Conservation (phyloP, 1,140 invertebrate species). For the Caenorhabditis tropicalis region DNA sequence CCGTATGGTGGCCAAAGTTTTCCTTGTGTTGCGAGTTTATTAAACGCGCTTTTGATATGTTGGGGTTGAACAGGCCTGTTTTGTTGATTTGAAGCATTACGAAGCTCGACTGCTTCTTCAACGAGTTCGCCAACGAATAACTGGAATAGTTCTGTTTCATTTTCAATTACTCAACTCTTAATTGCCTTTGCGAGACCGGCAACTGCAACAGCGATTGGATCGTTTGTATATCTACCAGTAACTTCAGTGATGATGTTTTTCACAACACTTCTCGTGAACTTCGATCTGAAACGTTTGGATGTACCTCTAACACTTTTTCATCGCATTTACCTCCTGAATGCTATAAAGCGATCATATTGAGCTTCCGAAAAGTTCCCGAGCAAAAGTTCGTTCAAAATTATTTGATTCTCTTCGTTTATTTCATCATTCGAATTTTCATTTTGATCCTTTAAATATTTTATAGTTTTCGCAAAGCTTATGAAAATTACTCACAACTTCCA, state of each 20-base stretch:
- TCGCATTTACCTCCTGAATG: constrained; percentile 40
- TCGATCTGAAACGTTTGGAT: not conserved
- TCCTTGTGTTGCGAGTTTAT: not conserved
- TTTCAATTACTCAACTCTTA: not conserved
- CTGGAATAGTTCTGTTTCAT: not conserved
- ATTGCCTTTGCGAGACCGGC: constrained; percentile 48
- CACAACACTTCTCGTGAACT: not conserved
- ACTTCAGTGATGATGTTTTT: constrained; percentile 2
- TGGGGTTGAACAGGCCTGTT: constrained; percentile 47
- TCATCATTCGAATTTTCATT: not conserved
- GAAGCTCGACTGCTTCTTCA: constrained; percentile 51
- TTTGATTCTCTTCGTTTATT: not conserved
- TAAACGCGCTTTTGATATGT: constrained; percentile 35
- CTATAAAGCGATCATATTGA: constrained; percentile 46
- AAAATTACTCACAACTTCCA: not conserved
- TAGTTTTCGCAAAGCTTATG: no score
- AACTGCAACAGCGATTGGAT: constrained; percentile 50
- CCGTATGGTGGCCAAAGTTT: constrained; percentile 45
- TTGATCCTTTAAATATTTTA: not conserved
- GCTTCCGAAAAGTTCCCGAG: constrained; percentile 49
- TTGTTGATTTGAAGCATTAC: constrained; percentile 12
- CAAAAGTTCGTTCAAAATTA: not conserved
- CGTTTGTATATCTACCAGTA: not conserved
- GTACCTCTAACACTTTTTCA: not conserved
- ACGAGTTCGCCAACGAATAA: constrained; percentile 52